Percentiles rank a stretch among this genome's conserved stretches.
phyloP scores from a whole-genome alignment of 2,113 vertebrate species.

The Polypterus senegalus region DNA sequence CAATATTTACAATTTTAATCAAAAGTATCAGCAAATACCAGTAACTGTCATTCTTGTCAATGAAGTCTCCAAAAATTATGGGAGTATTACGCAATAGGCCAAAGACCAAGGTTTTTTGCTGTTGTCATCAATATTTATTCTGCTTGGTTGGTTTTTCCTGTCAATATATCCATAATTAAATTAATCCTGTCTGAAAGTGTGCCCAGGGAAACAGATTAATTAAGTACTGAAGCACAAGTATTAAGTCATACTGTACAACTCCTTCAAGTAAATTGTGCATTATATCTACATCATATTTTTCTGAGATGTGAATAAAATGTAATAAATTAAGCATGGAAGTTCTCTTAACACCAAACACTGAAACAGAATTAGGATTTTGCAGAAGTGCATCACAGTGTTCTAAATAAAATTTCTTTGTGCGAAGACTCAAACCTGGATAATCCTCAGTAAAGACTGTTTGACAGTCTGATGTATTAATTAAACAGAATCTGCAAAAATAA shows the following conservation, averaged over 20 bases:
- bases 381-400: constrained; percentile 11
- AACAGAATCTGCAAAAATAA: constrained; percentile 13
- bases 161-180: constrained; percentile 14
- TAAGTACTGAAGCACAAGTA: constrained; percentile 17
- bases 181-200: constrained; percentile 12
- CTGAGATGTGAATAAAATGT: constrained; percentile 14
- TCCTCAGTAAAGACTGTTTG: constrained; percentile 14
- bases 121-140: constrained; percentile 7
- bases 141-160: constrained; percentile 10
- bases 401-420: constrained; percentile 8
- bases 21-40: constrained; percentile 11
- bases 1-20: constrained; percentile 8
- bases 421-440: constrained; percentile 9
- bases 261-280: constrained; percentile 20
- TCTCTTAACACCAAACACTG: constrained; percentile 12
- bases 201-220: constrained; percentile 11
- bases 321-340: constrained; percentile 11
- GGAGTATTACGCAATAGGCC: constrained; percentile 7
- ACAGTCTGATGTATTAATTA: constrained; percentile 6
- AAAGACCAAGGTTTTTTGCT: constrained; percentile 9
- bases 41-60: constrained; percentile 3
- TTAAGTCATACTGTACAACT: constrained; percentile 12
- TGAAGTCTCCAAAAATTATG: constrained; percentile 15
- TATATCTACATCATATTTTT: constrained; percentile 17
- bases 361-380: constrained; percentile 8